Base-by-base conservation (phyloP, 2,797 vertebrate genomes). In the Clarias pachynema region DNA sequence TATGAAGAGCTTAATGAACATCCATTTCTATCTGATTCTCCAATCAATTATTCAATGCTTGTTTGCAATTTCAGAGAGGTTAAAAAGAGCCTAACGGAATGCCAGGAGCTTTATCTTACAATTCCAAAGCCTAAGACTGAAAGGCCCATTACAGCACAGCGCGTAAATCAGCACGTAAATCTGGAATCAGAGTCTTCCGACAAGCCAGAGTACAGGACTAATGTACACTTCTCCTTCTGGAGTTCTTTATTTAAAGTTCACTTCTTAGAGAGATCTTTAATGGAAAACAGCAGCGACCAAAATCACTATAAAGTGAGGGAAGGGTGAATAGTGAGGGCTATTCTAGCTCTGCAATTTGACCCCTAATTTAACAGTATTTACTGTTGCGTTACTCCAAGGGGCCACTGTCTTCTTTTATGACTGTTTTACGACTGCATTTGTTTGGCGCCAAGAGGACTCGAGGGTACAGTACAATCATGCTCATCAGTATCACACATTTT, bases 91-190 rank as follows among this genome's bases (percentile, higher is more conserved):
- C 91, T 91, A 89, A 87, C 6, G 24, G 89, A 75, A 63, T 34
- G 70, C 59, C 40, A 89, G 86, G 88, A 72, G 31, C 88, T 91
- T 89, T 93, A 94, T 94, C 93, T 92, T 93, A 91, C 88, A 90
- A 87, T 91, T 90, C 89, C 89, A 84, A 88, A 87, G 88, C 91
- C 86, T 89, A 81, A 93, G 94, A 94, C 90, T 91, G 94, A 94
- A 93, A 93, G 92, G 93, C 90, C 91, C 91, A 88, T 93, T 92
- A 92, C 92, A 92, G 94, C 92, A 93, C 93, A 89, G 92, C 91
- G 91, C 79, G 59, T 72, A 86, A 86, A 83, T 86, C 81, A 83
- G 56, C 37, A 53, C n/a, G 37, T 75, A 34, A 86, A 31, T 73
- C 49, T 82, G 34, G 79, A 77, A 59, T 59, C 62, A 77, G 73